Percentiles rank a stretch among this genome's conserved stretches.
Evolutionary conservation across 2,113 vertebrate species (phyloP).

Genomic region (Tragelaphus imberbis): DNA sequence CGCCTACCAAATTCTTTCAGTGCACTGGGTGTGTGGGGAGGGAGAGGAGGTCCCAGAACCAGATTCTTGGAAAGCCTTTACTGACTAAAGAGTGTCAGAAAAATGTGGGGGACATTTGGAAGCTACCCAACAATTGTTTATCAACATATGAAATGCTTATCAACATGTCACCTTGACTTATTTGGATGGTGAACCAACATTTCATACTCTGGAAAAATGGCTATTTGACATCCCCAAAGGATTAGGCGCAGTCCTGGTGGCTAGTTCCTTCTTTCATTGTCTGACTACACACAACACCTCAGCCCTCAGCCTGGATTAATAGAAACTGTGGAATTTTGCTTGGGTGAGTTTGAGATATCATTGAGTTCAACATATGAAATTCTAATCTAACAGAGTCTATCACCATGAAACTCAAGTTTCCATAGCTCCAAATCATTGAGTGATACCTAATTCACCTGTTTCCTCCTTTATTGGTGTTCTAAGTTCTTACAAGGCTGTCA

Average conservation of each 20-base stretch:
- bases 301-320: background rate
- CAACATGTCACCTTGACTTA: background rate
- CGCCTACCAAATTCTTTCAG: background rate
- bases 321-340: background rate
- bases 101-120: background rate
- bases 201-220: background rate
- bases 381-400: background rate
- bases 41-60: background rate
- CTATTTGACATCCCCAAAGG: background rate
- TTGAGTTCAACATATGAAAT: background rate
- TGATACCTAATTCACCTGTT: background rate
- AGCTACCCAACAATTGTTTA: background rate
- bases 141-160: background rate
- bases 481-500: background rate
- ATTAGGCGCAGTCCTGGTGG: background rate
- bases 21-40: background rate
- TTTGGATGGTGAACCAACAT: background rate
- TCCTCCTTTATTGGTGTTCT: background rate
- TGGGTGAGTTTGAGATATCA: background rate
- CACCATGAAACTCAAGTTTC: background rate
- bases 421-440: background rate
- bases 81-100: background rate
- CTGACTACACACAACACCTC: background rate
- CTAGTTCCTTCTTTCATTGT: background rate
- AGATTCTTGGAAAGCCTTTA: conserved; percentile 17